Evolutionary conservation across 1,140 invertebrate species (phyloP).

Genomic region (Ceratina japonica): DNA sequence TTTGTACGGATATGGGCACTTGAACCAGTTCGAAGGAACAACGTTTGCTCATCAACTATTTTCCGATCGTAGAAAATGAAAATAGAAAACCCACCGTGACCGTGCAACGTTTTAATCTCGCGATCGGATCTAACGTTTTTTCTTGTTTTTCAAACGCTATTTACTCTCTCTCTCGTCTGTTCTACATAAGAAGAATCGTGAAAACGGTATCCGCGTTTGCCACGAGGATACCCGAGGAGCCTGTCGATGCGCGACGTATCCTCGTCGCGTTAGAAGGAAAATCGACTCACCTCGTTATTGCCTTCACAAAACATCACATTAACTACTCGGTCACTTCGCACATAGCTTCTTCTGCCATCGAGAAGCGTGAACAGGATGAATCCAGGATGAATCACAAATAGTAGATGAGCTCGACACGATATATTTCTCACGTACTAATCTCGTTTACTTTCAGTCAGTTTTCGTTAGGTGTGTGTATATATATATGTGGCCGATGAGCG

Average conservation of each 20-base stretch:
- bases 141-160: not conserved
- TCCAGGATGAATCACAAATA: constrained; percentile 56
- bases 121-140: not conserved
- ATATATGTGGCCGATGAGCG: constrained; percentile 29
- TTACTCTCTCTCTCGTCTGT: constrained; percentile 14
- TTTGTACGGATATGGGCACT: constrained; percentile 1
- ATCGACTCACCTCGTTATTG: constrained; percentile 74
- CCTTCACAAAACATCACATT: constrained; percentile 78
- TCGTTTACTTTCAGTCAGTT: constrained; percentile 45
- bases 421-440: constrained; percentile 59
- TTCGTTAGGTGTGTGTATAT: no score
- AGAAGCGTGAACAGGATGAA: constrained; percentile 49
- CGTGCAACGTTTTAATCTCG: not conserved
- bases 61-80: not conserved
- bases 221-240: constrained; percentile 17
- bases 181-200: constrained; percentile 9
- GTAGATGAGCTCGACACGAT: constrained; percentile 64
- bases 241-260: constrained; percentile 3
- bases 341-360: constrained; percentile 60
- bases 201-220: constrained; percentile 26
- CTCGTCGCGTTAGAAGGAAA: not conserved
- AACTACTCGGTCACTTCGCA: constrained; percentile 69
- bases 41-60: constrained; percentile 36
- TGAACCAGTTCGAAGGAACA: constrained; percentile 18
- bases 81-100: not conserved